Base-by-base conservation (phyloP, 2,113 vertebrate species). In the Crotophaga sulcirostris region DNA sequence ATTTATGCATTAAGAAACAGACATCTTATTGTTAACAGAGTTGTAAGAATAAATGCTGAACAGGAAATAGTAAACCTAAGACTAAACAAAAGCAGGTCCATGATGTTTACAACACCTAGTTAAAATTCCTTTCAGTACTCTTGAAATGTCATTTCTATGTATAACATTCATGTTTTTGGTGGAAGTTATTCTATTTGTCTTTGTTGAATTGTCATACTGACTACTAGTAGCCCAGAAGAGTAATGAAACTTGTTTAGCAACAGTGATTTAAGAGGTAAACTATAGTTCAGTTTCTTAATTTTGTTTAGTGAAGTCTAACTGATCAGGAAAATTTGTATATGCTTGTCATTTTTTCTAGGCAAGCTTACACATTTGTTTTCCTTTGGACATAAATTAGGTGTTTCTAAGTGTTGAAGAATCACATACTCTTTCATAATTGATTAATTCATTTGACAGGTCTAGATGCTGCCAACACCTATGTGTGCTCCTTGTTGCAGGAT, bases 201-300 rank as follows among this genome's bases (percentile, higher is more conserved):
- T 42, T 42, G 40, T 13, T 42, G 40, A 42, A 13, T 70, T 47
- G 33, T 70, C 86, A 38, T 72, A 16, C 66, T 91, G 17, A 47
- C 44, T 90, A 55, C 70, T 47, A 84, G 69, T 56, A 66, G 49
- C 23, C 31, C 34, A 20, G 56, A 68, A 54, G n/a, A 29, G 42
- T 77, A 94, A 62, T 90, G 60, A 24, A 92, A 84, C 66, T 89
- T 58, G 28, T 60, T 80, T 45, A 76, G 60, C 45, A 92, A 83
- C 88, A 91, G 60, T 72, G 70, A 49, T 55, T 79, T 31, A 72
- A 91, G 63, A 54, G 11, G 31, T 73, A 93, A 89, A 62, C 70
- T 94, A 77, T 45, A 78, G 55, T 74, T 59, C 26, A n/a, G n/a
- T 77, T 94, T 45, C 36, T 70, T 94, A 91, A 69, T 90, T 92